These are phyloP conservation scores for Coecobrya sp. DNA, from an alignment of 2,888 invertebrate species.

Conservation along the genomic window DNA sequence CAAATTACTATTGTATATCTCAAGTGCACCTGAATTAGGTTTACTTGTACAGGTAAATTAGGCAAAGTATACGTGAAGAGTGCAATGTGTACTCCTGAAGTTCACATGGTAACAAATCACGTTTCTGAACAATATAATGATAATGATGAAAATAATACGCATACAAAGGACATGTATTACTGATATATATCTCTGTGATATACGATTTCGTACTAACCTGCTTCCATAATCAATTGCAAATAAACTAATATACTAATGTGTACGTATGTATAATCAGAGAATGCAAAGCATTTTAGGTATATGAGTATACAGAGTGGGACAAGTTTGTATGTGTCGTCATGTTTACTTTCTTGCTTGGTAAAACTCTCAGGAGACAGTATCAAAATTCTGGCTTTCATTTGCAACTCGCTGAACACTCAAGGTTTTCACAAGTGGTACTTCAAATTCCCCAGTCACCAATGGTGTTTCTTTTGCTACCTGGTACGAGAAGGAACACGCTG, in stretches of 20 bases:
- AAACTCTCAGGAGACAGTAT: constrained; percentile 49
- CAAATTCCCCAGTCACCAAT: constrained; percentile 49
- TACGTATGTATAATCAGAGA: background rate
- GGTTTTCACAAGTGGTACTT: constrained; percentile 42
- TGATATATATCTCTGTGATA: no score
- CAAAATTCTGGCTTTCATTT: constrained; percentile 53
- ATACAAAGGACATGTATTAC: background rate
- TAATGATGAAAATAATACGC: background rate
- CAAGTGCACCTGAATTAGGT: background rate
- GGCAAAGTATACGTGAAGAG: no score
- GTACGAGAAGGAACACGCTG: background rate
- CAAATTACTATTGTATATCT: background rate
- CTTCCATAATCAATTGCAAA: constrained; percentile 43
- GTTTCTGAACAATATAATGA: background rate
- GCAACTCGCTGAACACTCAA: constrained; percentile 54
- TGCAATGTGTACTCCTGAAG: no score
- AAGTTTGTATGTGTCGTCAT: constrained; percentile 18
- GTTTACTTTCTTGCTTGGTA: constrained; percentile 55
- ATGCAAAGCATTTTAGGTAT: background rate
- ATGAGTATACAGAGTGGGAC: background rate
- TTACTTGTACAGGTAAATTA: no score
- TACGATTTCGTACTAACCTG: background rate
- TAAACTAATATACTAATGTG: no score
- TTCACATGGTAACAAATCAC: background rate
- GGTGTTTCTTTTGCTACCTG: background rate